Evolutionary conservation across 2,888 invertebrate species (phyloP), one percentile per base, ranked within the genome.

Genomic region (Thera britannica): DNA sequence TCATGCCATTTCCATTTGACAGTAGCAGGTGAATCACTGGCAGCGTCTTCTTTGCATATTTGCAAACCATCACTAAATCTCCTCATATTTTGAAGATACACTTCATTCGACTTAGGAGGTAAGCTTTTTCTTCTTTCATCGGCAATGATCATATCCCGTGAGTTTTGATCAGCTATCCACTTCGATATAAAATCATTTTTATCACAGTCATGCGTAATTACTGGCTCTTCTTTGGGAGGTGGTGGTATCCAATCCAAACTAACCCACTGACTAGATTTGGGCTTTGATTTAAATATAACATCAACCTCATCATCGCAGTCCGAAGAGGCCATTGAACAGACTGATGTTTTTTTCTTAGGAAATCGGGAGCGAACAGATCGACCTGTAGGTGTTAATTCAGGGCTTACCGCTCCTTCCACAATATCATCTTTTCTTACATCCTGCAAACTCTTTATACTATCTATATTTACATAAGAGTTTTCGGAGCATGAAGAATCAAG

Each of bases 241-340:
- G 92, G 93, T 75, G 90, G 93, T 85, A 94, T 94, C 90, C 94
- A 93, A 88, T 94, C 94, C 80, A 94, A 86, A 84, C 94, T 94
- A 74, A 94, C 92, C 94, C 94, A 94, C 72, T 94, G 94, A 94
- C 94, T 94, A 93, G 94, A 94, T 86, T 94, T 94, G 71, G 94
- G 94, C 80, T 94, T 94, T 77, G 94, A 94, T 89, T 94, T 94
- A 85, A 94, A 94, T 83, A 94, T 94, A 73, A 94, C 94, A 81
- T 94, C 94, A 77, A 93, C 87, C 75, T 94, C 94, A 72, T 94
- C 94, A 82, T 94, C 94, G 76, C 90, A 92, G 79, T 94, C 94
- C 72, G 92, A 94, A 73, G 94, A 94, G 79, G 94, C 94, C 75
- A 94, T 93, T 71, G 94, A 94, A 84, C 93, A 94, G 70, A 94